These are phyloP conservation scores for Dendrolimus pini DNA, from an alignment of 2,888 invertebrate genomes.

Conservation along the genomic window DNA sequence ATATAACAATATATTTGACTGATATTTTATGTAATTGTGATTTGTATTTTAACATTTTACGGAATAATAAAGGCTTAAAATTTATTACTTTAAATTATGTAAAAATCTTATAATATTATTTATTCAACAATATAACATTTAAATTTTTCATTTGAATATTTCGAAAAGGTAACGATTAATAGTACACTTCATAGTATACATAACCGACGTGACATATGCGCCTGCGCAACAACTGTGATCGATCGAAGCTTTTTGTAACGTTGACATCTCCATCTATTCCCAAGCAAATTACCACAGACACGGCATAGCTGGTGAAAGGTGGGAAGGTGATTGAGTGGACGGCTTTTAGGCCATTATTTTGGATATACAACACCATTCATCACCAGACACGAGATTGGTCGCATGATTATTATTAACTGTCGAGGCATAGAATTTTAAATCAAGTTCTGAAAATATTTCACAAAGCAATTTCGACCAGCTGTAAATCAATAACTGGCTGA, in stretches of 20 bases:
- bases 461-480: too few species aligned
- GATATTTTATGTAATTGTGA: too few species aligned
- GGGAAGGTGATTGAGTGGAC: conserved; percentile 57
- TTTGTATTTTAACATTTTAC: too few species aligned
- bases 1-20: too few species aligned
- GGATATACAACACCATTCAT: conserved; percentile 64
- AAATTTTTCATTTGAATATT: not conserved
- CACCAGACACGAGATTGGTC: conserved; percentile 21
- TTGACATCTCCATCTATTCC: conserved; percentile 70
- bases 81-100: too few species aligned
- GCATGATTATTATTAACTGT: not conserved
- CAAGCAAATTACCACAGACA: conserved; percentile 55
- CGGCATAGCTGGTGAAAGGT: conserved; percentile 35
- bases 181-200: conserved; percentile 6
- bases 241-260: conserved; percentile 71
- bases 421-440: not conserved
- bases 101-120: not conserved
- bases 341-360: conserved; percentile 55
- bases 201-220: conserved; percentile 40
- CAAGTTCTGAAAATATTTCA: not conserved
- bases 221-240: conserved; percentile 56
- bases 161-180: not conserved
- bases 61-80: too few species aligned
- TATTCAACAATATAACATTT: not conserved
- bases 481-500: too few species aligned